Evolutionary conservation across 2,797 vertebrate species (phyloP).

Genomic region (Microtus californicus): DNA sequence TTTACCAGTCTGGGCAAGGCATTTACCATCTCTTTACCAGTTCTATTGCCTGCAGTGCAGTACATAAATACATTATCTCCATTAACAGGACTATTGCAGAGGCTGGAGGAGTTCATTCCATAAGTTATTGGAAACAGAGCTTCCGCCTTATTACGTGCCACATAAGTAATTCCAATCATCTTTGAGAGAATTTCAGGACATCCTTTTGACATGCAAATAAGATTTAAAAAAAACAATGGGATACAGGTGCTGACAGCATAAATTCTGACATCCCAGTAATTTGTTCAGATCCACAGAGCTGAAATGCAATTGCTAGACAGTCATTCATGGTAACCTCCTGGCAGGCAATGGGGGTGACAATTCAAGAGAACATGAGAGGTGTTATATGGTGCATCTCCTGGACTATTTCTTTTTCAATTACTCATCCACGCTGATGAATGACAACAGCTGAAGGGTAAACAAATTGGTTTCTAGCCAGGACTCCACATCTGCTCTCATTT

Average conservation of each 20-base stretch:
- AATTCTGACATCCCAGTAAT: conserved; percentile 40
- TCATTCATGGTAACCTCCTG: background rate
- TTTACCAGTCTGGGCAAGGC: background rate
- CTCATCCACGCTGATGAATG: background rate
- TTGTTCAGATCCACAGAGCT: conserved; percentile 39
- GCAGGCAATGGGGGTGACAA: background rate
- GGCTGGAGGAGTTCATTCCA: background rate
- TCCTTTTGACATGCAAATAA: conserved; percentile 3
- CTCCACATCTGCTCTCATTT: background rate
- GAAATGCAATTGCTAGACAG: background rate
- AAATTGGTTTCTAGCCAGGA: background rate
- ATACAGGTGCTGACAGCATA: background rate
- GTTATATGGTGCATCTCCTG: background rate
- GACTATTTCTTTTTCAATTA: conserved; percentile 46
- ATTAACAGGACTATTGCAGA: background rate
- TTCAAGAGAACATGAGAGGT: background rate
- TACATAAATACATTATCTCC: background rate
- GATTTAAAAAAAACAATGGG: background rate
- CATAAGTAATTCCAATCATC: background rate
- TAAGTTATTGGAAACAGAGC: background rate
- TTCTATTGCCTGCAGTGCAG: background rate
- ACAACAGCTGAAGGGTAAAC: conserved; percentile 21
- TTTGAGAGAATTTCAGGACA: conserved; percentile 16
- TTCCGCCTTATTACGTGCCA: background rate
- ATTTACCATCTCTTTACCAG: background rate